Evolutionary conservation across 2,797 vertebrate genomes (phyloP).

Genomic region (Micromesistius poutassou): DNA sequence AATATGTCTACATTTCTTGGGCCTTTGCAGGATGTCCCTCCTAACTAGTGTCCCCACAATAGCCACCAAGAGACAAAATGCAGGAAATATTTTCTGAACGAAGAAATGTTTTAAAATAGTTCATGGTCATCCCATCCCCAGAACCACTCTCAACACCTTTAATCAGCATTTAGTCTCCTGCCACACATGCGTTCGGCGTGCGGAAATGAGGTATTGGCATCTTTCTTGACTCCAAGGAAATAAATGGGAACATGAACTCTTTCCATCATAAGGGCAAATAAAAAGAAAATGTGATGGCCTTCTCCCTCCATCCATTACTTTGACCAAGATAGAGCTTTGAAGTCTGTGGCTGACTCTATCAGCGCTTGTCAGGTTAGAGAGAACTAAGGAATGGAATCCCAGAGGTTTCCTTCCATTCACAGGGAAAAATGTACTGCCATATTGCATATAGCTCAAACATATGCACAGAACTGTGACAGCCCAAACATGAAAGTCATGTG

Average conservation of each 20-base stretch:
- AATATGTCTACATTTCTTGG: neutral
- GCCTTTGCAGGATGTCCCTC: neutral
- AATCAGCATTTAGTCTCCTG: neutral
- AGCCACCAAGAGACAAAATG: neutral
- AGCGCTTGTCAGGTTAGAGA: neutral
- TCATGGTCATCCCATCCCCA: neutral
- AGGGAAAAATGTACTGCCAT: neutral
- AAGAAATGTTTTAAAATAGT: neutral
- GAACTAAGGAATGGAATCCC: neutral
- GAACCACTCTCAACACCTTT: neutral
- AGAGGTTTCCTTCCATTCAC: neutral
- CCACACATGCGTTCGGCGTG: neutral
- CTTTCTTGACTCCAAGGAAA: neutral
- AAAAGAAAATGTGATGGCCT: too few relatives aligned
- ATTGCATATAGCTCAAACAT: neutral
- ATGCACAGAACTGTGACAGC: neutral
- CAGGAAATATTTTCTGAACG: neutral
- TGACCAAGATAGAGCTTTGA: neutral
- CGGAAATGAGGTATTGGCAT: neutral
- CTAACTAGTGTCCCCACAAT: neutral
- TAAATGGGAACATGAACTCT: neutral
- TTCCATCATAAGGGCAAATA: neutral
- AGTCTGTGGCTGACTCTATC: neutral
- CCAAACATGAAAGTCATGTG: neutral
- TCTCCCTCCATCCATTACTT: neutral